Base-by-base conservation (phyloP, 2,888 invertebrate species). In the Nephrotoma flavescens region DNA sequence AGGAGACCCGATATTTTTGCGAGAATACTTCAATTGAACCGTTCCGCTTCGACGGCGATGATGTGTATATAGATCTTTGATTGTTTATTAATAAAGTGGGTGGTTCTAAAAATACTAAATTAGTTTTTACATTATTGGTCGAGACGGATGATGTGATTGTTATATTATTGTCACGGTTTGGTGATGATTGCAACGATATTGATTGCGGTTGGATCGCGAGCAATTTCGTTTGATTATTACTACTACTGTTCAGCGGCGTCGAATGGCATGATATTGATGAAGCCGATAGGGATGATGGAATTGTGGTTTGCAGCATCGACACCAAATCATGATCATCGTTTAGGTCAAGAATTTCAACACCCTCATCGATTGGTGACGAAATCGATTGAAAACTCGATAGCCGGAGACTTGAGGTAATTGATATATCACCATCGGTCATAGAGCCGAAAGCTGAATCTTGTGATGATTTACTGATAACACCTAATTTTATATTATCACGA, bases 391-490 rank as follows among this genome's bases (percentile, higher is more conserved):
- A 92, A 88, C 92, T 92, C 87, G 90, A 92, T 83, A 92, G 88
- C 2, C 91, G 91, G 87, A 92, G 91, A 88, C 91, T 91, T 0
- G 91, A 91, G 6, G 91, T 91, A n/a, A 90, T 91, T 57, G 91
- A 92, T 19, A 91, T 88, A 88, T 92, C 92, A 87, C 91, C 92
- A 88, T 92, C 92, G 86, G 92, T 92, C 57, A 92, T 88, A 12
- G 92, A 92, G 41, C 92, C 92, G 87, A 92, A 92, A 7, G 92
- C 92, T 7, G 92, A 92, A 87, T 92, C 92, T 89, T 92, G 92
- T 42, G 92, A 92, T 12, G 92, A 92, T 89, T 92, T 92, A 86
- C 91, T 92, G 86, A 91, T 91, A 3, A 91, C 91, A 88, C 86
- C 86, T 52, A 86, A 52, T 41, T 86, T 86, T 42, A 86, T 85